These are phyloP conservation scores for Pollenia griseotomentosa DNA, from an alignment of 2,888 invertebrate genomes.

Conservation along the genomic window DNA sequence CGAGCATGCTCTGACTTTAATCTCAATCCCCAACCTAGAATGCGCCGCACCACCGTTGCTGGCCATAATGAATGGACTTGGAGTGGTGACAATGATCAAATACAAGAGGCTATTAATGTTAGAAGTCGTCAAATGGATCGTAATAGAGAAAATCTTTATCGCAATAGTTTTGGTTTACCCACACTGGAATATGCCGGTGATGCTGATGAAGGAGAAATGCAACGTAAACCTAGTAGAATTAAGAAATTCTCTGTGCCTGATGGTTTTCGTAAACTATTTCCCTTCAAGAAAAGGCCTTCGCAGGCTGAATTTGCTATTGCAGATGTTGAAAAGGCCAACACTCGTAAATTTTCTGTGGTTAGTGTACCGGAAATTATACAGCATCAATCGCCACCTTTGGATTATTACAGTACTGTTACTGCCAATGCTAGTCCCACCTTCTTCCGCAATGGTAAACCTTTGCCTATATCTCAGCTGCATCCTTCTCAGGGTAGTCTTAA, in stretches of 20 bases:
- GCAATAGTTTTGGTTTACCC: constrained; percentile 70
- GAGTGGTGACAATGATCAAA: constrained; percentile 84
- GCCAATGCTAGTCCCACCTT: constrained; percentile 77
- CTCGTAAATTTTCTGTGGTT: constrained; percentile 80
- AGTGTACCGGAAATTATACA: constrained; percentile 80
- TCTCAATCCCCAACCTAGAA: constrained; percentile 77
- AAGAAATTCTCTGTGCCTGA: constrained; percentile 83
- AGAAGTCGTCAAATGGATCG: constrained; percentile 79
- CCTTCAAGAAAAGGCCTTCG: constrained; percentile 82
- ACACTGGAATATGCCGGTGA: constrained; percentile 77
- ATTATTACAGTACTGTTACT: constrained; percentile 81
- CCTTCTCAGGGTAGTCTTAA: constrained; percentile 71
- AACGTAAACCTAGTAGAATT: constrained; percentile 73
- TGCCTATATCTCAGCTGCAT: constrained; percentile 46
- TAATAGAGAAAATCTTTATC: constrained; percentile 77
- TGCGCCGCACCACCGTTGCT: constrained; percentile 75
- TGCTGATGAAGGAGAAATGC: constrained; percentile 76
- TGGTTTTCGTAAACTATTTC: constrained; percentile 81
- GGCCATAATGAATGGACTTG: constrained; percentile 84
- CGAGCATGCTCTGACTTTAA: constrained; percentile 87
- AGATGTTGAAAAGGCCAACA: constrained; percentile 57
- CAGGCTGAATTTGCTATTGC: constrained; percentile 75
- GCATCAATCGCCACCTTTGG: constrained; percentile 74
- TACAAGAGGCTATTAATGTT: constrained; percentile 83
- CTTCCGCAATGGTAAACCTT: constrained; percentile 76